A percentile compares a stretch with the other conserved stretches of the same genome.
These are phyloP conservation scores for Passer domesticus DNA, from an alignment of 2,113 vertebrate genomes.

Conservation along the genomic window DNA sequence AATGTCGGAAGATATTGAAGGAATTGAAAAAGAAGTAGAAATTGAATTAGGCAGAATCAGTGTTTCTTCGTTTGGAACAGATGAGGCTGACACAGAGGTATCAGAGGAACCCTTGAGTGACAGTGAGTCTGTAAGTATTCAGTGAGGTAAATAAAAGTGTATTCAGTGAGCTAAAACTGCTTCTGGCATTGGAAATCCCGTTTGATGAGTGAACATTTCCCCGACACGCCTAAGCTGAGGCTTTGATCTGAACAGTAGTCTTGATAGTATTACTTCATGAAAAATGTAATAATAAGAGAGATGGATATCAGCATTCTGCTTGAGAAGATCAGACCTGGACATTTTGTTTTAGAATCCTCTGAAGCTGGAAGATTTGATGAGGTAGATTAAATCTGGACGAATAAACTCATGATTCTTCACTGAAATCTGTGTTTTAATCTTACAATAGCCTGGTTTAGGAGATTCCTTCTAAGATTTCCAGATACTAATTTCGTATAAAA, in stretches of 20 bases:
- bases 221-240: too few relatives aligned
- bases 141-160: neutral
- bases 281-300: neutral
- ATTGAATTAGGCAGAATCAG: slow-evolving; percentile 71
- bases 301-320: neutral
- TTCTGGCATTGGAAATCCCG: neutral
- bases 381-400: neutral
- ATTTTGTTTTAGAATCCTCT: neutral
- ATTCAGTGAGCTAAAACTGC: neutral
- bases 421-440: neutral
- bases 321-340: neutral
- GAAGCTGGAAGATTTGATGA: neutral
- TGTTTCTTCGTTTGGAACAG: slow-evolving; percentile 64
- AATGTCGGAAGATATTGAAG: slow-evolving; percentile 35
- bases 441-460: neutral
- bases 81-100: slow-evolving; percentile 49
- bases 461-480: neutral
- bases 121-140: slow-evolving; percentile 66
- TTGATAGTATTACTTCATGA: neutral
- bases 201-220: neutral
- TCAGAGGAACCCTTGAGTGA: slow-evolving; percentile 56
- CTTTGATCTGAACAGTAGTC: neutral
- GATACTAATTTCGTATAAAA: neutral
- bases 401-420: neutral
- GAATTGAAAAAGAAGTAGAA: slow-evolving; percentile 68